Conservation (phyloP, 2,797 vertebrate species). For the Gobio occitaniae region DNA sequence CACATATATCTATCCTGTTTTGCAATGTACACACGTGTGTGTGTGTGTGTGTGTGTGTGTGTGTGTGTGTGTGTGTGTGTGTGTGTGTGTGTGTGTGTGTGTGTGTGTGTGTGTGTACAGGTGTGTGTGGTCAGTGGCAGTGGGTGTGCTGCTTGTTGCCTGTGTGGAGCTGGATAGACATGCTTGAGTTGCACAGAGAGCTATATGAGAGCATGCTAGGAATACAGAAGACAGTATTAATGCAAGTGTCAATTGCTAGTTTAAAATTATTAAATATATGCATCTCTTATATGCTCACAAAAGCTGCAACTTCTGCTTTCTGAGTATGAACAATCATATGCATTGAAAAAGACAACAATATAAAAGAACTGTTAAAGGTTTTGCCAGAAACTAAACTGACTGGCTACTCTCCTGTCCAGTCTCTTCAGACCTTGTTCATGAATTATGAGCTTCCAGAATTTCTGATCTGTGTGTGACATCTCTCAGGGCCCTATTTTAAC, state of each 20-base stretch:
- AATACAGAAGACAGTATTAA: slow-evolving; percentile 3
- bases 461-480: too few relatives aligned
- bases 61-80: neutral
- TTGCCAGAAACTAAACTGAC: too few relatives aligned
- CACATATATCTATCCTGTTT: neutral
- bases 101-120: neutral
- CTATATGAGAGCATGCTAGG: slow-evolving; percentile 7
- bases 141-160: slow-evolving; percentile 7
- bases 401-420: too few relatives aligned
- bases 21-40: neutral
- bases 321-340: too few relatives aligned
- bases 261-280: neutral
- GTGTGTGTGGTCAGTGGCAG: neutral
- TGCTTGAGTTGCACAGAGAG: slow-evolving; percentile 11
- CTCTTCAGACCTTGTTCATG: too few relatives aligned
- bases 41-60: neutral
- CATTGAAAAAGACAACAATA: too few relatives aligned
- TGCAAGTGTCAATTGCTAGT: neutral
- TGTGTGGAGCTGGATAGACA: slow-evolving; percentile 20
- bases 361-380: too few relatives aligned
- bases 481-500: too few relatives aligned
- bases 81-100: neutral
- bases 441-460: too few relatives aligned
- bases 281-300: too few relatives aligned
- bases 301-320: too few relatives aligned